Evolutionary conservation across 2,113 vertebrate genomes (phyloP).

Genomic region (Acrocephalus kingi): DNA sequence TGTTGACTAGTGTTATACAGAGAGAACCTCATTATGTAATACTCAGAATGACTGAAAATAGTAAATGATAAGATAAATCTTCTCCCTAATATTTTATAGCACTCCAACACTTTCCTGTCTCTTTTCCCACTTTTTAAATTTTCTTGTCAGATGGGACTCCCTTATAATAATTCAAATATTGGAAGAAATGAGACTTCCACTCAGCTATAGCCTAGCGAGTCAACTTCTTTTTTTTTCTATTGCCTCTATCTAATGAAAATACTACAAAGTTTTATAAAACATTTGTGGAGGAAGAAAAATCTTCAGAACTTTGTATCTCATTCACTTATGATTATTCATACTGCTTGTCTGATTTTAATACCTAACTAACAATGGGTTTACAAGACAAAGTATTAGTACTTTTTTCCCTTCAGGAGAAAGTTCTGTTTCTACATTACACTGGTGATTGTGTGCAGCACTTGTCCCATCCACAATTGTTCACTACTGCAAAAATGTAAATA

Average conservation of each 20-base stretch:
- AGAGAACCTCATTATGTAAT: constrained; percentile 31
- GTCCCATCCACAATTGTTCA: background rate
- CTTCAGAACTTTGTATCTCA: background rate
- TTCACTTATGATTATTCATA: background rate
- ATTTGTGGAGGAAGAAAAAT: background rate
- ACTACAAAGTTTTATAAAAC: background rate
- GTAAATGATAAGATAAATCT: constrained; percentile 26
- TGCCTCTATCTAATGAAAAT: background rate
- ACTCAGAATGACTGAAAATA: constrained; percentile 12
- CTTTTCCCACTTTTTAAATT: background rate
- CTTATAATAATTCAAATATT: background rate
- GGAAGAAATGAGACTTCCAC: background rate
- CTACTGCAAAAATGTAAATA: background rate
- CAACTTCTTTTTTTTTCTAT: background rate
- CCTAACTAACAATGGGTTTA: background rate
- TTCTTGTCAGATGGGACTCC: background rate
- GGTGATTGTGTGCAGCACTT: background rate
- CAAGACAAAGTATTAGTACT: background rate
- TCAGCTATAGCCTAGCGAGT: background rate
- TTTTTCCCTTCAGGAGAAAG: background rate
- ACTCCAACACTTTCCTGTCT: background rate
- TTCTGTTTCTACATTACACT: background rate
- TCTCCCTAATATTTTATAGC: background rate
- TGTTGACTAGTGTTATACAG: constrained; percentile 35
- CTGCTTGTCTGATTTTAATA: background rate